Evolutionary conservation across 1,140 invertebrate species (phyloP), one percentile per base, ranked within the genome.

Genomic region (Drosophila sproati): DNA sequence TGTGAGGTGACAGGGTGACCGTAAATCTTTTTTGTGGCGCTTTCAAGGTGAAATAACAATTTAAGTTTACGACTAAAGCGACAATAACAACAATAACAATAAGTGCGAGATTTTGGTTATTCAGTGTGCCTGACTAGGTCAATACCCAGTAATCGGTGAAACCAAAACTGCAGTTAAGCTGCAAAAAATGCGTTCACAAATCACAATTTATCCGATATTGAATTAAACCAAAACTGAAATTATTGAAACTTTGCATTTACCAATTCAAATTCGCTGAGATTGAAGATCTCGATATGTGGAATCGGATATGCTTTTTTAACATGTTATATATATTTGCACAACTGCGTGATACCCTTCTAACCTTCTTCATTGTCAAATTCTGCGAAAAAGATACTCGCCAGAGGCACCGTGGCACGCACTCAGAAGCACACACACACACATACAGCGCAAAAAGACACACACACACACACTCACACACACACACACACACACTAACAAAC

Each of bases 21-120:
- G 77, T 87, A 88, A 87, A 87, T 87, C 85, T 88, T 59, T 79
- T 88, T 88, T 88, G 83, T 79, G 47, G 80, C 80, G 80, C 83
- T 88, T 83, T 87, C 73, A 87, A 87, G 83, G 83, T 88, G 78
- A 87, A 87, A 87, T 87, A 87, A 87, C 80, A 87, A 88, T 87
- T 87, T 88, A 88, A 87, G 83, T 88, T 88, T 69, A 73, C 64
- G 64, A 73, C 41, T 88, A 88, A 75, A 82, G 64, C 71, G 63
- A 73, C 77, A 73, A 74, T 32, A 70, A 60, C 63, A 72, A 67
- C 67, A 76, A 78, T 34, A 80, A 69, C 56, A 63, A 60, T n/a
- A 50, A 34, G 7, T 20, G 20, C 1, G 1, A 20, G 20, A 20
- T 20, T 20, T 20, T 20, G 20, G 20, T 1, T 20, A 0, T 20